Evolutionary conservation across 2,888 invertebrate species (phyloP).

Genomic region (Odiellus spinosus): DNA sequence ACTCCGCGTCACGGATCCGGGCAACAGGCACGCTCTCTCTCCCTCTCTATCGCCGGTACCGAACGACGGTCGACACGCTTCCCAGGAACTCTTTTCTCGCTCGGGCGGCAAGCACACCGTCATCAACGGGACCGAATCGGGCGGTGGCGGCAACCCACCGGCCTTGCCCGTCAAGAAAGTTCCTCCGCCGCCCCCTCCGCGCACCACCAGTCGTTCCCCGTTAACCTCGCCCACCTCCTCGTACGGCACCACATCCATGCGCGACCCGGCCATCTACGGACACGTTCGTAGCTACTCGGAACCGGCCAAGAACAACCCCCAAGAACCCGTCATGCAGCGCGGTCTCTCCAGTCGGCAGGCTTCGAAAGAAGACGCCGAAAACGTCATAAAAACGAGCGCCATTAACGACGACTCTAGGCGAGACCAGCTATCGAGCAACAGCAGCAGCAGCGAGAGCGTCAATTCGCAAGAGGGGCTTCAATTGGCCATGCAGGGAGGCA

Average conservation of each 20-base stretch:
- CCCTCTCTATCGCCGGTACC: constrained; percentile 19
- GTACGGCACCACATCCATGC: constrained; percentile 35
- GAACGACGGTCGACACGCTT: constrained; percentile 9
- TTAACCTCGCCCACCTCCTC: constrained; percentile 61
- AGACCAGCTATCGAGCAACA: constrained; percentile 42
- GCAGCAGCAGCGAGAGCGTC: constrained; percentile 57
- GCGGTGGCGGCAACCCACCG: constrained; percentile 43
- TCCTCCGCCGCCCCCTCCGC: constrained; percentile 82
- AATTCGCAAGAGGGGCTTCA: constrained; percentile 50
- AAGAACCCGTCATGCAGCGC: constrained; percentile 1
- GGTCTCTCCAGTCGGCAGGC: constrained; percentile 9
- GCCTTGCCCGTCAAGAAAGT: constrained; percentile 54
- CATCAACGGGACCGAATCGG: constrained; percentile 15
- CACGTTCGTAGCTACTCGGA: constrained; percentile 21
- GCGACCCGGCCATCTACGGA: constrained; percentile 8
- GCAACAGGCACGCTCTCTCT: constrained; percentile 24
- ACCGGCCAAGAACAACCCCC: constrained; percentile 10
- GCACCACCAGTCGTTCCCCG: constrained; percentile 74
- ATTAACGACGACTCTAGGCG: constrained; percentile 20
- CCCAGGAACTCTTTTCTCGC: constrained; percentile 16
- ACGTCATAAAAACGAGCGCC: constrained; percentile 20
- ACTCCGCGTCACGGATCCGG: constrained; percentile 34
- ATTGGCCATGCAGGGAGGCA: constrained; percentile 18
- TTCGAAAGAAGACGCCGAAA: constrained; percentile 15
- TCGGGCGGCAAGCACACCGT: constrained; percentile 15